These are phyloP conservation scores for Clarias fuscus DNA, from an alignment of 2,797 vertebrate genomes.

Conservation along the genomic window DNA sequence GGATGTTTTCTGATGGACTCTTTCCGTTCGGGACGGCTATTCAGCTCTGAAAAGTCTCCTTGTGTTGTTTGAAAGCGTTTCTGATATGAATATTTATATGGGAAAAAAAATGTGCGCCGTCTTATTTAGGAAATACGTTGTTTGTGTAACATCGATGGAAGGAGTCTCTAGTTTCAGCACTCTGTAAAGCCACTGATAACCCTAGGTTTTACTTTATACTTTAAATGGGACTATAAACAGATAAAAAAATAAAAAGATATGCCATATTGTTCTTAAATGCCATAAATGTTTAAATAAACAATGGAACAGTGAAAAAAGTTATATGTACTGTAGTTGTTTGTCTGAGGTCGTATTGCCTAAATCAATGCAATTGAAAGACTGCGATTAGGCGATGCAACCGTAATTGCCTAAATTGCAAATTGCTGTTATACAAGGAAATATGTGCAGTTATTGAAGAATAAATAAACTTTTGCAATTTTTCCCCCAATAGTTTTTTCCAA, in stretches of 20 bases:
- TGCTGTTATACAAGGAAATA: neutral
- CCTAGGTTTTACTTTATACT: neutral
- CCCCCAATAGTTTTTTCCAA: too few relatives aligned
- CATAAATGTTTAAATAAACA: neutral
- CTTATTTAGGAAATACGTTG: neutral
- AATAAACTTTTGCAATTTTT: too few relatives aligned
- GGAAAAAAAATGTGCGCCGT: neutral
- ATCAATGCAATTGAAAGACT: too few relatives aligned
- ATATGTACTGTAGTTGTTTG: too few relatives aligned
- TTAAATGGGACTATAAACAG: neutral
- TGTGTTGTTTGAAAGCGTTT: neutral
- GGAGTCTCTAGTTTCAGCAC: neutral
- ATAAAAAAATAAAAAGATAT: neutral
- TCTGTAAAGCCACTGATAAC: neutral
- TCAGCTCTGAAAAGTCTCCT: conserved; percentile 20
- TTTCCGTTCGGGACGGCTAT: conserved; percentile 24
- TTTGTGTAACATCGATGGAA: neutral
- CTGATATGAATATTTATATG: conserved; percentile 18
- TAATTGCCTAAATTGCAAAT: too few relatives aligned
- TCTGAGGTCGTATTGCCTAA: too few relatives aligned
- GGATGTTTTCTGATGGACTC: conserved; percentile 41
- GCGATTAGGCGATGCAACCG: too few relatives aligned
- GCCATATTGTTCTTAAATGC: neutral
- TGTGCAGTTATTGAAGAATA: neutral
- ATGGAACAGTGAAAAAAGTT: too few relatives aligned